A percentile compares a stretch with the other conserved stretches of the same genome.
Conservation (phyloP, 2,113 vertebrate genomes). For the Ancistrus triradiatus region DNA sequence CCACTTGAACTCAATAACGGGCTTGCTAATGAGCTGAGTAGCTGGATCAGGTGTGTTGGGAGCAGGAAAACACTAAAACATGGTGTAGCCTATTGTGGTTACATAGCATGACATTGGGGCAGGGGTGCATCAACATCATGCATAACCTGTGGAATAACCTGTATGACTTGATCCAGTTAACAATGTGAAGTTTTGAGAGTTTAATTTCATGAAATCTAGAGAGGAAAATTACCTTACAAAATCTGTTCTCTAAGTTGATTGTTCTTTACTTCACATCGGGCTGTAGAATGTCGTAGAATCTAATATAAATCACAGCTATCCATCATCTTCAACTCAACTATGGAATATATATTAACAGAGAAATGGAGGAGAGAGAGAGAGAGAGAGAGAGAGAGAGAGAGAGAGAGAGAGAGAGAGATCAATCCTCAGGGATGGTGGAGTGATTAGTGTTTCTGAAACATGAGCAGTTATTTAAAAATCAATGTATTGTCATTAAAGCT, state of each 20-base stretch:
- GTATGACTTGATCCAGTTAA: too few relatives aligned
- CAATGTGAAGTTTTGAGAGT: too few relatives aligned
- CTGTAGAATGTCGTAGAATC: constrained; percentile 4
- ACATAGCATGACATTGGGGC: constrained; percentile 15
- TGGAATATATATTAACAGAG: not conserved
- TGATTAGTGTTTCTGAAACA: constrained; percentile 66
- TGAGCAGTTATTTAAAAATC: constrained; percentile 69
- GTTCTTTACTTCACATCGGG: constrained; percentile 10
- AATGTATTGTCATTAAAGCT: constrained; percentile 72
- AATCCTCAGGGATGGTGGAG: constrained; percentile 55
- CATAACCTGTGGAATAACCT: not conserved
- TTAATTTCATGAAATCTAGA: not conserved
- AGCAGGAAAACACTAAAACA: too few relatives aligned
- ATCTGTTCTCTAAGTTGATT: constrained; percentile 4
- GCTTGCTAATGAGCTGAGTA: too few relatives aligned
- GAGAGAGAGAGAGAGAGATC: constrained; percentile 21
- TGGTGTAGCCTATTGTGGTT: too few relatives aligned
- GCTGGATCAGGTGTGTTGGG: too few relatives aligned
- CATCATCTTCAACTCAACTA: constrained; percentile 22
- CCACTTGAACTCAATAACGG: too few relatives aligned
- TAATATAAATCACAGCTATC: constrained; percentile 18
- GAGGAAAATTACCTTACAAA: constrained; percentile 2
- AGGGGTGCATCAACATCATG: not conserved
- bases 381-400: not conserved
- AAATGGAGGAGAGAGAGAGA: not conserved